Conservation (phyloP, 2,113 vertebrate genomes). For the Cololabis saira region DNA sequence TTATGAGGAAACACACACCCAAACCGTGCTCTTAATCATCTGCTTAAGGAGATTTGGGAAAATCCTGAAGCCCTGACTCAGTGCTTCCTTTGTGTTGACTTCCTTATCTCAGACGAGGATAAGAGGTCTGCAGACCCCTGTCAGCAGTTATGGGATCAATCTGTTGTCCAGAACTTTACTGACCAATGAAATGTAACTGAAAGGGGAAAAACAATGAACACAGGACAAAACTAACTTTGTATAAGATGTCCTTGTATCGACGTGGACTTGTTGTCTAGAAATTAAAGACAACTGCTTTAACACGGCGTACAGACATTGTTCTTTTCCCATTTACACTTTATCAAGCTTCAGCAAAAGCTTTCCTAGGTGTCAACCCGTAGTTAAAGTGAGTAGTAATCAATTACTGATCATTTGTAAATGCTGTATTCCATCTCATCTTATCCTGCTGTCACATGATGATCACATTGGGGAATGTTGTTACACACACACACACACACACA, state of each 20-base stretch:
- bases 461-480: background rate
- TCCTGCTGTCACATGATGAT: background rate
- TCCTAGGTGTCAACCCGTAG: background rate
- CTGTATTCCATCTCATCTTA: conserved; percentile 6
- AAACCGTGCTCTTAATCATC: background rate
- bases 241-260: background rate
- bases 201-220: conserved; percentile 4
- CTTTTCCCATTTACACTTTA: background rate
- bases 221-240: background rate
- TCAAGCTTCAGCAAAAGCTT: background rate
- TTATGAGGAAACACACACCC: background rate
- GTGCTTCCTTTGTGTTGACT: conserved; percentile 51
- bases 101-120: conserved; percentile 32
- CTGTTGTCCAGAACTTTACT: conserved; percentile 4
- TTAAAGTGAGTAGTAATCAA: background rate
- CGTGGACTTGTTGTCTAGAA: background rate
- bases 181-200: conserved; percentile 8
- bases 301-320: background rate
- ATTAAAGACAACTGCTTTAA: background rate
- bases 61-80: conserved; percentile 53
- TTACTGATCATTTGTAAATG: background rate
- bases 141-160: conserved; percentile 7
- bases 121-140: conserved; percentile 4
- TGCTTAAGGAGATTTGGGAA: conserved; percentile 9
- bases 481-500: background rate